phyloP scores from a whole-genome alignment of 2,888 invertebrate species.

The Rhagophthalmus giganteus region DNA sequence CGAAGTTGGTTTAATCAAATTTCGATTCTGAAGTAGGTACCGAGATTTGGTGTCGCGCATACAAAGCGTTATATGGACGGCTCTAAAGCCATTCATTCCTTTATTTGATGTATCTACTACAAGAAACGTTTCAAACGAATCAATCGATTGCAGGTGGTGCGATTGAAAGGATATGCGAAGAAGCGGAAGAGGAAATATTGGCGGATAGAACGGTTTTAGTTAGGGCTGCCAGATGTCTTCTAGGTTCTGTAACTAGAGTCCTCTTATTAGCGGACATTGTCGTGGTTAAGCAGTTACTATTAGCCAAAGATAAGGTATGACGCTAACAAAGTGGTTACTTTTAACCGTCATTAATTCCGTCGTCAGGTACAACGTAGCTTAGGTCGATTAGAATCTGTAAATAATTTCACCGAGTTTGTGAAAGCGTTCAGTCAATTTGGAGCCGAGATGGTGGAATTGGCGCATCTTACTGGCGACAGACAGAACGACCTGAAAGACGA shows the following conservation, averaged over 20 bases:
- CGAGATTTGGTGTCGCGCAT: no score
- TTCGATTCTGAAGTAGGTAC: no score
- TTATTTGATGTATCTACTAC: no score
- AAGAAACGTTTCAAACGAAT: no score
- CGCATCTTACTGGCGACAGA: constrained; percentile 84
- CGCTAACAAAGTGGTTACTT: no score
- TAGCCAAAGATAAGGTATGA: constrained; percentile 93
- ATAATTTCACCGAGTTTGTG: constrained; percentile 95
- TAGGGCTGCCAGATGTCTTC: constrained; percentile 87
- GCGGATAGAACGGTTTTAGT: constrained; percentile 74
- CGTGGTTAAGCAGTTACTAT: constrained; percentile 92
- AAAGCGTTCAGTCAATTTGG: constrained; percentile 98
- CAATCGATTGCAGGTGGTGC: constrained; percentile 80
- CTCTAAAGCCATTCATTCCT: no score
- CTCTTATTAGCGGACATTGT: constrained; percentile 96
- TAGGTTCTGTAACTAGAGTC: constrained; percentile 94
- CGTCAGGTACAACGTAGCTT: constrained; percentile 76
- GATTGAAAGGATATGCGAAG: constrained; percentile 89
- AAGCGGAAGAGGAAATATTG: constrained; percentile 64
- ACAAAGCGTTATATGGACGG: no score
- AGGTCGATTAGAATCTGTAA: constrained; percentile 83
- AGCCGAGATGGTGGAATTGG: constrained; percentile 97
- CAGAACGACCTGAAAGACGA: constrained; percentile 91
- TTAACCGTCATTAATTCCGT: no score
- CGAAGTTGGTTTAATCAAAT: no score